Evolutionary conservation across 2,797 vertebrate species (phyloP).

Genomic region (Chaetophractus vellerosus): DNA sequence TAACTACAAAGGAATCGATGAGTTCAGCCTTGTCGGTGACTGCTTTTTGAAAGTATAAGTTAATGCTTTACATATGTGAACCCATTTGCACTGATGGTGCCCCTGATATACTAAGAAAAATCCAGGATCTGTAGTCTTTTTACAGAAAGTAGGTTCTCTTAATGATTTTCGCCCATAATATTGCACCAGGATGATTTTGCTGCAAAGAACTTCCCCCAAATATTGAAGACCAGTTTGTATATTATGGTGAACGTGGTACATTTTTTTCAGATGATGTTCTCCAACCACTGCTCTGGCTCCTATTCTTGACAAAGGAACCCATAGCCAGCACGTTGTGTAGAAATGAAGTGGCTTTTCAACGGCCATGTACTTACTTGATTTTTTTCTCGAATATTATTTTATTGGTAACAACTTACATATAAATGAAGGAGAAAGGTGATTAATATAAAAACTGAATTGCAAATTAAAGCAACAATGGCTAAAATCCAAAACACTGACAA

Average conservation of each 20-base stretch:
- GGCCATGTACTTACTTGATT: neutral
- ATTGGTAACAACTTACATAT: slow-evolving; percentile 11
- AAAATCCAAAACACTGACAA: too few relatives aligned
- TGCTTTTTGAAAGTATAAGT: slow-evolving; percentile 42
- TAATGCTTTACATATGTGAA: slow-evolving; percentile 72
- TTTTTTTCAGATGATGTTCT: neutral
- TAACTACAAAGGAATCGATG: slow-evolving; percentile 73
- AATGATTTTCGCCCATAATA: neutral
- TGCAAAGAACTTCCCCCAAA: neutral
- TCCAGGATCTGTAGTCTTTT: slow-evolving; percentile 12
- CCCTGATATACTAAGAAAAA: slow-evolving; percentile 47
- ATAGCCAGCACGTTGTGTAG: neutral
- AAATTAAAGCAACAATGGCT: too few relatives aligned
- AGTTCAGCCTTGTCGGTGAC: slow-evolving; percentile 45
- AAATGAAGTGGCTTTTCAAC: slow-evolving; percentile 47
- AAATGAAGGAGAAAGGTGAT: slow-evolving; percentile 1
- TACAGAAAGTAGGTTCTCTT: slow-evolving; percentile 20
- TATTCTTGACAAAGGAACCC: slow-evolving; percentile 35
- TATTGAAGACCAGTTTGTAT: neutral
- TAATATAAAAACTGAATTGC: slow-evolving; percentile 5
- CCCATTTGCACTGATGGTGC: slow-evolving; percentile 32
- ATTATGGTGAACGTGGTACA: neutral
- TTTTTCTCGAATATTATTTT: slow-evolving; percentile 25
- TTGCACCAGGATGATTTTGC: neutral
- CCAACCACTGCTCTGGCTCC: neutral